Evolutionary conservation across 2,113 vertebrate species (phyloP), one percentile per base, ranked within the genome.

Genomic region (Morone saxatilis): DNA sequence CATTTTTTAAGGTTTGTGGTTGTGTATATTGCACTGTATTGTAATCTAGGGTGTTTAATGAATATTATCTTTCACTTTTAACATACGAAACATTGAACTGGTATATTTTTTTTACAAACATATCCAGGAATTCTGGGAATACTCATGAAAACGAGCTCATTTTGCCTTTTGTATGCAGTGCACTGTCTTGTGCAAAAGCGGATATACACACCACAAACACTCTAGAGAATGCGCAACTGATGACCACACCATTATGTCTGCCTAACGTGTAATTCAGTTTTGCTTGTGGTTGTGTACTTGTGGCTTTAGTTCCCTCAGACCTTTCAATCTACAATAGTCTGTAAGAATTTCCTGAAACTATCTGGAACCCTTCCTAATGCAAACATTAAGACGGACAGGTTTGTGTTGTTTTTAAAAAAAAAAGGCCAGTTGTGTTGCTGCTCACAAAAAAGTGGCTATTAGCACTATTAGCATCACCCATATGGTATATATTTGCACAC

Each of bases 401-500:
- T 47, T 41, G 8, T 57, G 11, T 47, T 47, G 43, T 47, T 68
- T 38, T 59, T 31, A 47, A 31, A 31, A 31, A 12, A 13, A 20
- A 61, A 54, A 7, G 1, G 36, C n/a, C 1, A 12, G 7, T 50
- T 17, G 25, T 72, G 22, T 54, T n/a, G 16, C 4, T 48, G 57
- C 56, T 66, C 12, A 16, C 13, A 25, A 67, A 79, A 61, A 2
- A 66, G 40, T 13, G 51, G 19, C 57, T n/a, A 71, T 53, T 19
- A 7, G 45, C 19, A 63, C 38, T 59, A 20, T 48, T 63, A 45
- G 56, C 43, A 67, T 75, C 53, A 40, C 43, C 69, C 51, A 13
- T 59, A 57, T 54, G n/a, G 57, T 67, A 51, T 88, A 67, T 78
- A 80, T 86, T 53, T 85, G 1, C n/a, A 47, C 38, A 75, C 17